Conservation (phyloP, 1,140 invertebrate genomes). For the Plectrocnemia conspersa region DNA sequence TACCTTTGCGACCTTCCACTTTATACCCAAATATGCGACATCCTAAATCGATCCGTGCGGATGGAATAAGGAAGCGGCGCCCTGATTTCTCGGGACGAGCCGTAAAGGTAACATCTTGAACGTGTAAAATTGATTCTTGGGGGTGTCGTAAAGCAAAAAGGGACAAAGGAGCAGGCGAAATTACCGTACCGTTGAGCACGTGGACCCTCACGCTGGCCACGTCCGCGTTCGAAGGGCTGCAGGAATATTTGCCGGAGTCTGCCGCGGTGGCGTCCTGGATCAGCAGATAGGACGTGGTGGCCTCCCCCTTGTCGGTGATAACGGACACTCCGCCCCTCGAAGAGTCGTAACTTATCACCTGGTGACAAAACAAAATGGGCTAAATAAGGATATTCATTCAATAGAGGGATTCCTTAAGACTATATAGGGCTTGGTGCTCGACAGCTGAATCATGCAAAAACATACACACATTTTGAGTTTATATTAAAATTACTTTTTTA, state of each 20-base stretch:
- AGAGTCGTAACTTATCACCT: conserved; percentile 92
- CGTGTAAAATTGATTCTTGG: background rate
- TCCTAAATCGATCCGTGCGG: too few species aligned
- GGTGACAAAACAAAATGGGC: conserved; percentile 36
- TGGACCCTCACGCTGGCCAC: conserved; percentile 81
- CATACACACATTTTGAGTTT: too few species aligned
- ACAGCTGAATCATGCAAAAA: too few species aligned
- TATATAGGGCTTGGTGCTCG: too few species aligned
- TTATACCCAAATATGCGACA: too few species aligned
- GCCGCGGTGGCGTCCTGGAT: conserved; percentile 79
- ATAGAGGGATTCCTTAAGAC: too few species aligned
- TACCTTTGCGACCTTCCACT: too few species aligned
- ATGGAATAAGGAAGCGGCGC: too few species aligned
- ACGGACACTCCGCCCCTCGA: conserved; percentile 83
- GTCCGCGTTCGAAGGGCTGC: conserved; percentile 83
- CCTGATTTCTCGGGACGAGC: too few species aligned
- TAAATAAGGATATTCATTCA: too few species aligned
- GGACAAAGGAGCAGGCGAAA: too few species aligned
- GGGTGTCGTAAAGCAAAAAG: background rate
- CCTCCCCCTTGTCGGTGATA: conserved; percentile 85
- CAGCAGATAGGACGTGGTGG: conserved; percentile 83
- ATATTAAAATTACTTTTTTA: too few species aligned
- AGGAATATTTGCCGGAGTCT: conserved; percentile 89
- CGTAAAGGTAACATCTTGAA: background rate
- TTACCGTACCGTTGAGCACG: conserved; percentile 74